These are phyloP conservation scores for Falco berigora DNA, from an alignment of 2,797 vertebrate species.

Conservation along the genomic window DNA sequence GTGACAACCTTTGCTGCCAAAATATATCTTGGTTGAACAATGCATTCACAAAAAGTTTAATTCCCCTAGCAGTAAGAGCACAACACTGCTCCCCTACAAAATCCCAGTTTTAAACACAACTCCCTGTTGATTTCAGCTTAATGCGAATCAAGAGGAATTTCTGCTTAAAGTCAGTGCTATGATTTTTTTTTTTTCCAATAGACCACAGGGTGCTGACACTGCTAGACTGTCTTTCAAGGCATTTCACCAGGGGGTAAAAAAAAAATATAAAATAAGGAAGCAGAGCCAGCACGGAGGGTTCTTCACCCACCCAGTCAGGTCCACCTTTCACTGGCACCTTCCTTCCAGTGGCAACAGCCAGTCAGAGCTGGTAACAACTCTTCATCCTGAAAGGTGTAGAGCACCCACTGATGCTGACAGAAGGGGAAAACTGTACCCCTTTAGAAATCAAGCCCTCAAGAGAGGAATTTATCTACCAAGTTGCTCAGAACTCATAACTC, in stretches of 20 bases:
- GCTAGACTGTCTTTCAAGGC: background rate
- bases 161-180: background rate
- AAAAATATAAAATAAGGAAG: background rate
- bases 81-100: background rate
- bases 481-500: background rate
- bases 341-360: slow-evolving; percentile 42
- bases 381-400: slow-evolving; percentile 57
- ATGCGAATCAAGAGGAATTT: background rate
- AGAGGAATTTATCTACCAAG: background rate
- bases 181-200: background rate
- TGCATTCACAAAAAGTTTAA: background rate
- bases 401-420: slow-evolving; percentile 59
- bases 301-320: slow-evolving; percentile 38
- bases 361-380: slow-evolving; percentile 39
- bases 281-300: slow-evolving; percentile 12
- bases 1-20: background rate
- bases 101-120: background rate
- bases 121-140: background rate
- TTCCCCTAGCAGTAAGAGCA: background rate
- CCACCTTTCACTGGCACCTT: slow-evolving; percentile 51
- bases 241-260: background rate
- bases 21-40: background rate
- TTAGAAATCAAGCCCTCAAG: background rate
- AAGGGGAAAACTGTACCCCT: background rate
- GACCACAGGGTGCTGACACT: background rate